Conservation (phyloP, 1,140 invertebrate species). For the Eurytemora carolleeae region DNA sequence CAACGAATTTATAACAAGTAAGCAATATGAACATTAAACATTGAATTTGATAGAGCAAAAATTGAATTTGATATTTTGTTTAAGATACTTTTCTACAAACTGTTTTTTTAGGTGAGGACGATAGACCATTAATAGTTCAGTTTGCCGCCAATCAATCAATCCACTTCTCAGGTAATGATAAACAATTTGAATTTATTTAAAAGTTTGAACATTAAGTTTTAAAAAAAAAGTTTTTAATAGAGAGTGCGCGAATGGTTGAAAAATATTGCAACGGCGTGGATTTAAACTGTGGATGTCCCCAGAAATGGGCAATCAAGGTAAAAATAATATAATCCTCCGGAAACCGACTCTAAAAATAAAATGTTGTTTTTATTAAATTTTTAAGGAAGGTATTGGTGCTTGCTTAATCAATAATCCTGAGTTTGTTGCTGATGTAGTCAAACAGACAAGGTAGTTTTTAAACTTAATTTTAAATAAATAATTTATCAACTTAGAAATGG, state of each 20-base stretch:
- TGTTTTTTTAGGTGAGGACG: conserved; percentile 30
- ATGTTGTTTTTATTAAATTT: too few relatives aligned
- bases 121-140: conserved; percentile 71
- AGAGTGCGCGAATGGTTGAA: conserved; percentile 58
- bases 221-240: conserved; percentile 26
- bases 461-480: too few relatives aligned
- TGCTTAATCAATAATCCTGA: conserved; percentile 62
- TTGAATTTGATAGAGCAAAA: conserved; percentile 9
- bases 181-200: too few relatives aligned
- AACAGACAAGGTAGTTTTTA: conserved; percentile 47
- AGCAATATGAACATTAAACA: conserved; percentile 2
- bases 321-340: too few relatives aligned
- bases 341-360: too few relatives aligned
- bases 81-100: too few relatives aligned
- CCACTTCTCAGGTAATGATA: conserved; percentile 43
- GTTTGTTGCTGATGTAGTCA: conserved; percentile 55
- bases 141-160: conserved; percentile 69
- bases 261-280: conserved; percentile 77
- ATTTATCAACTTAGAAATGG: too few relatives aligned
- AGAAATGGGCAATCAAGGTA: conserved; percentile 55
- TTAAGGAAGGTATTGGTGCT: conserved; percentile 70
- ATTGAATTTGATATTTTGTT: too few relatives aligned
- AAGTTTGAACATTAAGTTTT: too few relatives aligned
- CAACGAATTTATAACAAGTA: conserved; percentile 14
- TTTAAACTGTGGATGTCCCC: conserved; percentile 91